Evolutionary conservation across 1,140 invertebrate genomes (phyloP).

Genomic region (Nymphalis io): DNA sequence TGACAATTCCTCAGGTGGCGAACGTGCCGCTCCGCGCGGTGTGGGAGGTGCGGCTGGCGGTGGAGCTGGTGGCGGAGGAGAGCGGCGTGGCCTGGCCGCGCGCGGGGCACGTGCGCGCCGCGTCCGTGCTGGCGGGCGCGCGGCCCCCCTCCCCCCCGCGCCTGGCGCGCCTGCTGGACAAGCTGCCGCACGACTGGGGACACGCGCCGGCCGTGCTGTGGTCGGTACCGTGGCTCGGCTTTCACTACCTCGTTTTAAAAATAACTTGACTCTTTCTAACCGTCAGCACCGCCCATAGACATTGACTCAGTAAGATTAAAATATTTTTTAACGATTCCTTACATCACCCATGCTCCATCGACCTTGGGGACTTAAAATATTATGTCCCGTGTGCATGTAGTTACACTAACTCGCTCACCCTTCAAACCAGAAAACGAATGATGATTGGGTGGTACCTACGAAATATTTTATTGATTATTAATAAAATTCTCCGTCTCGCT

Average conservation of each 20-base stretch:
- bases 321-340: too few species aligned
- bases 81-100: slow-evolving; percentile 45
- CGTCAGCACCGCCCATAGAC: not conserved
- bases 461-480: too few species aligned
- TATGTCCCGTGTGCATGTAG: too few species aligned
- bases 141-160: not conserved
- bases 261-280: not conserved
- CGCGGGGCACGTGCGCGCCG: slow-evolving; percentile 36
- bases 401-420: too few species aligned
- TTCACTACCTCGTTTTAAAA: not conserved
- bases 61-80: slow-evolving; percentile 47
- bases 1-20: slow-evolving; percentile 50
- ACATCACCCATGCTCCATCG: too few species aligned
- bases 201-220: slow-evolving; percentile 60
- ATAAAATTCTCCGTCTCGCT: too few species aligned
- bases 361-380: too few species aligned
- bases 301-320: too few species aligned
- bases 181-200: slow-evolving; percentile 55
- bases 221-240: slow-evolving; percentile 34
- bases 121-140: slow-evolving; percentile 22
- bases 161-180: slow-evolving; percentile 22
- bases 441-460: too few species aligned
- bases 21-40: slow-evolving; percentile 59
- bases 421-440: too few species aligned
- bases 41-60: slow-evolving; percentile 55